These are phyloP conservation scores for Forbesichthys agassizii DNA, from an alignment of 2,113 vertebrate genomes.

Conservation along the genomic window DNA sequence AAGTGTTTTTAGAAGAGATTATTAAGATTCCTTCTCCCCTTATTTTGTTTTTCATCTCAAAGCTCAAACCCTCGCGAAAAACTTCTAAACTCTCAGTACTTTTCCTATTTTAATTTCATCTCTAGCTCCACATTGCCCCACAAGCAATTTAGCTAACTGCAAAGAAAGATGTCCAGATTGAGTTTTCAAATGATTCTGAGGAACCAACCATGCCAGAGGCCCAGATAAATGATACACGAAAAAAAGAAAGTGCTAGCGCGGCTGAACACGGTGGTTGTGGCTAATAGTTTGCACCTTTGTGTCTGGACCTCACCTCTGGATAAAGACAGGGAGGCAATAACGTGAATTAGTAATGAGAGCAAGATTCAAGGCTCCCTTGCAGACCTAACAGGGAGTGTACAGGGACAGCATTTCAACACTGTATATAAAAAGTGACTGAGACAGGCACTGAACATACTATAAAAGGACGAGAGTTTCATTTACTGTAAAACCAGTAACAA, in stretches of 20 bases:
- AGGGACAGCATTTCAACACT: background rate
- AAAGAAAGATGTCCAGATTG: constrained; percentile 5
- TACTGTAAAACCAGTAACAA: background rate
- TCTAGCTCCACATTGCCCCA: background rate
- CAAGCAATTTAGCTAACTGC: background rate
- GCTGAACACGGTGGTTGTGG: constrained; percentile 2
- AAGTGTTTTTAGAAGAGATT: background rate
- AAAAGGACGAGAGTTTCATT: background rate
- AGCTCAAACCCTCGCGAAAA: constrained; percentile 7
- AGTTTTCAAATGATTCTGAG: constrained; percentile 16
- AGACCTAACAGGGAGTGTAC: background rate
- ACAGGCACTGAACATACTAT: background rate
- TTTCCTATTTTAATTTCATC: constrained; percentile 20
- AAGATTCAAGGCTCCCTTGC: background rate
- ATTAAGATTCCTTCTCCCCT: background rate
- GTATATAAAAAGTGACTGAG: constrained; percentile 5
- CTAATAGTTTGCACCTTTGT: constrained; percentile 29
- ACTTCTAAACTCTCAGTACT: constrained; percentile 4
- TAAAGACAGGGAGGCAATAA: constrained; percentile 4
- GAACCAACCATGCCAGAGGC: constrained; percentile 8
- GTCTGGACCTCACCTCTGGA: constrained; percentile 19
- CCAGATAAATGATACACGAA: constrained; percentile 35
- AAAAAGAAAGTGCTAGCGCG: constrained; percentile 18
- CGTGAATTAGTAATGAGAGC: background rate
- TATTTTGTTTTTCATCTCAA: background rate